A percentile compares a stretch with the other conserved stretches of the same genome.
These are phyloP conservation scores for Pandemis corylana DNA, from an alignment of 2,888 invertebrate genomes.

Conservation along the genomic window DNA sequence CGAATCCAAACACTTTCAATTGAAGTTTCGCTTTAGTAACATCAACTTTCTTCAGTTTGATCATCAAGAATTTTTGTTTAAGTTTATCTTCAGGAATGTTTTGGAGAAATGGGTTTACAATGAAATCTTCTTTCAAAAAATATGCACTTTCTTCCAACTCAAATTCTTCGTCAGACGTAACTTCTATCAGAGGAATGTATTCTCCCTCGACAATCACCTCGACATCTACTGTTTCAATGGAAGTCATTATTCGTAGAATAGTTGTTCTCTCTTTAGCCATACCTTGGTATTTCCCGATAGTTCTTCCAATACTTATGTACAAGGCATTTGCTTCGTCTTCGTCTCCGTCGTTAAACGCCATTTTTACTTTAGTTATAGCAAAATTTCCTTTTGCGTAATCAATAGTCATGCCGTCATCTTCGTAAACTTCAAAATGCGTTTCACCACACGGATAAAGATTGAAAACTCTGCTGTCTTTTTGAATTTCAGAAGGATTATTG, in stretches of 20 bases:
- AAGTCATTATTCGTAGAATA: conserved; percentile 66
- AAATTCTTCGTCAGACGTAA: conserved; percentile 61
- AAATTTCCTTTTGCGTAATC: conserved; percentile 62
- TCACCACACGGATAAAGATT: conserved; percentile 68
- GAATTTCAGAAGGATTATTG: conserved; percentile 71
- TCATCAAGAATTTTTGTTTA: conserved; percentile 62
- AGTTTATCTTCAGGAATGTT: conserved; percentile 49
- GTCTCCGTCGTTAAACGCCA: conserved; percentile 54
- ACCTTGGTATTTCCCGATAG: conserved; percentile 62
- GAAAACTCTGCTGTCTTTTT: conserved; percentile 64
- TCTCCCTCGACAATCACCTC: conserved; percentile 64
- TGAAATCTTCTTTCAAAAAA: conserved; percentile 61
- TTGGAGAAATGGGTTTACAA: conserved; percentile 65
- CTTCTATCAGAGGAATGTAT: conserved; percentile 56
- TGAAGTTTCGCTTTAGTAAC: conserved; percentile 63
- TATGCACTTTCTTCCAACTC: conserved; percentile 60
- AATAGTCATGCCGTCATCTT: conserved; percentile 73
- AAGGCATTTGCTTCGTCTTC: conserved; percentile 60
- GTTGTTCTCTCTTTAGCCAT: conserved; percentile 67
- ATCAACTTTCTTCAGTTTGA: conserved; percentile 67
- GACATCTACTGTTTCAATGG: conserved; percentile 56
- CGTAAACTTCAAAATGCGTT: conserved; percentile 65
- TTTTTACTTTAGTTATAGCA: conserved; percentile 62
- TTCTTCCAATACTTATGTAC: conserved; percentile 63
- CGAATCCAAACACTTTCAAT: conserved; percentile 66